A percentile compares a stretch with the other conserved stretches of the same genome.
phyloP scores from a whole-genome alignment of 1,140 invertebrate species.

The Drosophila arizonae region DNA sequence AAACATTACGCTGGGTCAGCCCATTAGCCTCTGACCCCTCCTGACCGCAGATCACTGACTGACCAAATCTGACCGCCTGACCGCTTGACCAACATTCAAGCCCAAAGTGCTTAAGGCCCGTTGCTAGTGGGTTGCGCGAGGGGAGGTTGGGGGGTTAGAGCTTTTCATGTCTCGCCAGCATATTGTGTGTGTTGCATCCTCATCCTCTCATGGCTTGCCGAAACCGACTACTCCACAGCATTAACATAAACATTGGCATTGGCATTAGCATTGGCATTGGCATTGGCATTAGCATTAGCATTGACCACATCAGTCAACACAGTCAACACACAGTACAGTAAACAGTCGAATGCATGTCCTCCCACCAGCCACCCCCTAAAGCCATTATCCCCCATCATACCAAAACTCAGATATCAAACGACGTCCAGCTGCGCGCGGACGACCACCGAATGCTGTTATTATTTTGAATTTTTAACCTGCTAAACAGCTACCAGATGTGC shows the following conservation, averaged over 20 bases:
- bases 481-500: conserved; percentile 33
- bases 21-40: conserved; percentile 51
- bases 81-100: conserved; percentile 47
- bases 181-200: conserved; percentile 61
- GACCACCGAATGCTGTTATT: conserved; percentile 68
- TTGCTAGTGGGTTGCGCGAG: not conserved
- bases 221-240: conserved; percentile 25
- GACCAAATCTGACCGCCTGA: conserved; percentile 4
- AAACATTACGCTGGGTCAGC: conserved; percentile 12
- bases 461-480: conserved; percentile 73
- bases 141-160: not conserved
- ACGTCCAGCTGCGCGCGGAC: conserved; percentile 28
- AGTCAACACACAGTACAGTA: conserved; percentile 5
- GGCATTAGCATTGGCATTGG: conserved; percentile 32
- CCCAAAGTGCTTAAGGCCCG: conserved; percentile 5
- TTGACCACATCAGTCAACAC: not conserved
- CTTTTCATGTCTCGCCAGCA: conserved; percentile 52
- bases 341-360: conserved; percentile 17
- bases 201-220: conserved; percentile 67
- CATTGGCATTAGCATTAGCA: conserved; percentile 40
- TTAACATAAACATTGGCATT: conserved; percentile 25
- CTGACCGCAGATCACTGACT: not conserved
- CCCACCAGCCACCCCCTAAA: not conserved
- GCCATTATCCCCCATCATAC: conserved; percentile 40
- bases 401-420: conserved; percentile 30